Evolutionary conservation across 2,888 invertebrate species (phyloP), one percentile per base, ranked within the genome.

Genomic region (Drosophila peninsularis): DNA sequence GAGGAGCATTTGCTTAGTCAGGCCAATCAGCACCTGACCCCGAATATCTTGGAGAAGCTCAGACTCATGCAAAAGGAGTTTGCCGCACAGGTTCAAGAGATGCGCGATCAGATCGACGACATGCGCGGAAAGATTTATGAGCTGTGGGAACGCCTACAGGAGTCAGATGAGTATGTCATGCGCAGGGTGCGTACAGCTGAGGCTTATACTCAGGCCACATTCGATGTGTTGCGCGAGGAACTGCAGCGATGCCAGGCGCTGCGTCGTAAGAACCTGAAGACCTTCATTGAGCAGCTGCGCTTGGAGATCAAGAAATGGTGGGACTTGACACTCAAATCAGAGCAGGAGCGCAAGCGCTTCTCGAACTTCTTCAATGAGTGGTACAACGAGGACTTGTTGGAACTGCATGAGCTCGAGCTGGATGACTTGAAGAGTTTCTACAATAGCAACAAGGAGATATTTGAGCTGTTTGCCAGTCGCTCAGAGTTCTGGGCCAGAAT

Each of bases 331-430:
- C 95, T 96, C 91, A 96, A 95, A 85, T 94, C 95, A 1, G 93
- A 94, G 39, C 90, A 92, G 1, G 94, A 96, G 75, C 93, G 94
- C 9, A 93, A 93, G 19, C 93, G 94, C 65, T 96, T 96, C 88
- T 91, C 93, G 0, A 94, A 95, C 71, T 95, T 95, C 84, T 93
- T 93, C 81, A 94, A 94, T 80, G 95, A 96, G 44, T 94, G 94
- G 45, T 97, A 94, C 90, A 96, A 95, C 0, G 98, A 98, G 88
- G 96, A 97, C 91, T 93, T 97, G 1, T 93, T 98, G 11, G 94
- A 95, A 1, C 90, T 96, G 21, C 97, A 97, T 89, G 97, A 98
- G 90, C 90, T 95, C 49, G 96, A 98, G 91, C 93, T 96, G 5
- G 94, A 95, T 14, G 95, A 94, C 86, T 93, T 97, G 36, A 94